Base-by-base conservation (phyloP, 2,797 vertebrate genomes). In the Ctenopoma multispine region DNA sequence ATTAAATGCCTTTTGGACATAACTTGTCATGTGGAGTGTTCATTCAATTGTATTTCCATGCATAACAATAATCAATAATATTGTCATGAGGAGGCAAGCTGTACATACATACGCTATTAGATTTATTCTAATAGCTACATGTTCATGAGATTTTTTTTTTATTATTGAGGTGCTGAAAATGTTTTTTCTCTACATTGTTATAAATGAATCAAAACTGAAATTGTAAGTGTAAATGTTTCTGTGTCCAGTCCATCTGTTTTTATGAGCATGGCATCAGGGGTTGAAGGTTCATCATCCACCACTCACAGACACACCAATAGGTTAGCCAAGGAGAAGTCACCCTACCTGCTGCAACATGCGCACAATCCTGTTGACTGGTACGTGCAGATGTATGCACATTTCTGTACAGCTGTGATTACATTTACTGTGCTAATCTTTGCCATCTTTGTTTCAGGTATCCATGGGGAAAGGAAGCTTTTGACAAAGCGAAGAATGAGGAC, bases 351-450 rank as follows among this genome's bases (percentile, higher is more conserved):
- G 6, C 97, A 99, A 43, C 97, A 99, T 2, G 97, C 97, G 10
- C 93, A 96, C 90, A 98, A 98, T 83, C 97, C 97, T 0, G 97
- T 99, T 44, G 96, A 98, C 80, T 99, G 97, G 97, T 98, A 89
- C 95, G 95, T 29, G 40, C 9, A 38, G 2, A 57, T 11, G 15
- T 2, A 1, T 4, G 60, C 23, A 21, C 4, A 2, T 27, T 40
- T 14, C 61, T 5, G 50, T 4, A 12, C 41, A 67, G 14, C 18
- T 46, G 1, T 31, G 14, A 4, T 4, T 4, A 4, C 1, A 10
- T 54, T 13, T 10, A 24, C 3, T 23, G 1, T 69, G 13, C 34
- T 38, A 64, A 13, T 18, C 15, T 12, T 24, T 43, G 3, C n/a
- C 3, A 5, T 58, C 18, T 29, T n/a, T 20, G 4, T 18, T 18